Evolutionary conservation across 2,888 invertebrate genomes (phyloP).

Genomic region (Stratiomys singularior): DNA sequence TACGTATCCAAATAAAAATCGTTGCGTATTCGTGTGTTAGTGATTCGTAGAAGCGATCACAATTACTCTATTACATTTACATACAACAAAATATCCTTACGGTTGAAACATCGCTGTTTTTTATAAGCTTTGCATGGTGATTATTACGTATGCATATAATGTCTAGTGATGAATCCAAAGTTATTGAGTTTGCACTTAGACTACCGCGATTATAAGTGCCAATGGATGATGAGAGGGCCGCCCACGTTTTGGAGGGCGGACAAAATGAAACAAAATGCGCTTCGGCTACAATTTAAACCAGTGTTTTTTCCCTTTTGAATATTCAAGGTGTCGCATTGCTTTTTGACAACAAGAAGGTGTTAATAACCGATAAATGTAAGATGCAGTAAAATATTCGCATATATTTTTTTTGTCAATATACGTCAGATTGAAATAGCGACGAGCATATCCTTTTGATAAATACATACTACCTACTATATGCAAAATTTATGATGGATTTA

Average conservation of each 20-base stretch:
- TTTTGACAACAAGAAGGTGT: neutral
- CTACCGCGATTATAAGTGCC: neutral
- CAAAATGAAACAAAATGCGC: neutral
- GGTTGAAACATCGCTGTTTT: constrained; percentile 1
- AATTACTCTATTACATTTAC: neutral
- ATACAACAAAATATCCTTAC: neutral
- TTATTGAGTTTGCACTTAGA: neutral
- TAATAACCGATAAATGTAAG: neutral
- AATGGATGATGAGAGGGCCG: neutral
- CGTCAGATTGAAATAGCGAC: neutral
- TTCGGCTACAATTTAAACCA: neutral
- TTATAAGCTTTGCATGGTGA: neutral
- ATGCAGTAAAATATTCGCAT: neutral
- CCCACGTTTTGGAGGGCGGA: neutral
- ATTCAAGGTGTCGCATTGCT: too few species aligned
- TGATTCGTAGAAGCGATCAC: neutral
- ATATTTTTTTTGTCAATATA: neutral
- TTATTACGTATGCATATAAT: neutral
- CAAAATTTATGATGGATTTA: too few species aligned
- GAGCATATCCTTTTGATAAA: too few species aligned
- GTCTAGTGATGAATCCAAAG: neutral
- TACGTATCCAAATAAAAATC: neutral
- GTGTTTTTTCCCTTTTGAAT: too few species aligned
- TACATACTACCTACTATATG: too few species aligned
- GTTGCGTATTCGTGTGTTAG: neutral